A percentile compares a stretch with the other conserved stretches of the same genome.
These are phyloP conservation scores for Dasypolia templi DNA, from an alignment of 2,888 invertebrate genomes.

Conservation along the genomic window DNA sequence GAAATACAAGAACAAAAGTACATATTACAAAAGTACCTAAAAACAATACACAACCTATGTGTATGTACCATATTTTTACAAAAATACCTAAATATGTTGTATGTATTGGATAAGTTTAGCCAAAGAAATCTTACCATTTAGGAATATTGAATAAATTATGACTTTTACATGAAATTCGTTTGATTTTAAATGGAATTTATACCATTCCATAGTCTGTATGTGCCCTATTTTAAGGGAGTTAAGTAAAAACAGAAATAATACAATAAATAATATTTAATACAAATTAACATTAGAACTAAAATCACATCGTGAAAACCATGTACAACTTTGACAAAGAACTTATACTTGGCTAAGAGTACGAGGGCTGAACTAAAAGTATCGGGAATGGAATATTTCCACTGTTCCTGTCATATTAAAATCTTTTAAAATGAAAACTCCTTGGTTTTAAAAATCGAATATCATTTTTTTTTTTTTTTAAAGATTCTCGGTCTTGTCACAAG, in stretches of 20 bases:
- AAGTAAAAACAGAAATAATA: conserved; percentile 21
- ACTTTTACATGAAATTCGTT: conserved; percentile 13
- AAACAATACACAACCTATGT: not conserved
- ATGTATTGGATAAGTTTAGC: conserved; percentile 68
- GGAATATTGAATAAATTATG: conserved; percentile 60
- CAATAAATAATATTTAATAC: conserved; percentile 51
- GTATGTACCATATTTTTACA: not conserved
- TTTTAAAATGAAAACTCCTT: too few relatives aligned
- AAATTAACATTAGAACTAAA: conserved; percentile 33
- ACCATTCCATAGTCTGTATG: too few relatives aligned
- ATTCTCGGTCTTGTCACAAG: too few relatives aligned
- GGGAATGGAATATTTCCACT: too few relatives aligned
- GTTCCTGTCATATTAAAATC: too few relatives aligned
- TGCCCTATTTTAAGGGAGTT: not conserved
- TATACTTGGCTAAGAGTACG: not conserved
- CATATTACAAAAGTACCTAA: not conserved
- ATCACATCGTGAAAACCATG: conserved; percentile 36
- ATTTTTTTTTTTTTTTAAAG: too few relatives aligned
- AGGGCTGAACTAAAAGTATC: too few relatives aligned
- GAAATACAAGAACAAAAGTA: not conserved
- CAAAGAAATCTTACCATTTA: conserved; percentile 76
- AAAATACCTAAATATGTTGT: conserved; percentile 28
- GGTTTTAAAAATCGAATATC: too few relatives aligned
- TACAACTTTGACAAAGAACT: conserved; percentile 1
- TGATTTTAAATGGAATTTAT: not conserved